Conservation (phyloP, 2,113 vertebrate genomes). For the Cephalopholis sonnerati region DNA sequence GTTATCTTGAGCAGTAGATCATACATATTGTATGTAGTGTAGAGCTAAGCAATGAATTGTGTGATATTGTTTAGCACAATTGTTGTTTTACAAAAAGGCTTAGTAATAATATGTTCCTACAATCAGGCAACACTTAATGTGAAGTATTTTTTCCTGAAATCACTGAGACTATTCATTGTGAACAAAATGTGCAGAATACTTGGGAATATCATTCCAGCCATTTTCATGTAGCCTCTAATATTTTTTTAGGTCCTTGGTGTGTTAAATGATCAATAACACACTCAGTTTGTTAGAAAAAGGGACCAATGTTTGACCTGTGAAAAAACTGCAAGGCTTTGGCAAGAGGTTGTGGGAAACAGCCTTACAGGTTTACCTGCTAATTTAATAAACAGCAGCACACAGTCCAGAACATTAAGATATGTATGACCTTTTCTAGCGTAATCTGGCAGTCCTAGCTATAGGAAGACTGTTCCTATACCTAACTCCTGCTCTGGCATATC, state of each 20-base stretch:
- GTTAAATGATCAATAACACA: constrained; percentile 15
- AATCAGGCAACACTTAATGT: not conserved
- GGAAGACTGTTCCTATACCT: not conserved
- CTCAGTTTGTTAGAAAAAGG: not conserved
- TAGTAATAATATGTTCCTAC: not conserved
- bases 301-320: not conserved
- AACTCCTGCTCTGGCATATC: constrained; percentile 19
- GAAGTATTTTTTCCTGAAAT: not conserved
- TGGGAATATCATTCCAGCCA: not conserved
- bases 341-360: constrained; percentile 18
- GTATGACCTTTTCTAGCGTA: constrained; percentile 33
- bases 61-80: not conserved
- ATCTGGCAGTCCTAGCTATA: constrained; percentile 10
- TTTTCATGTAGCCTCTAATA: not conserved
- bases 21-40: not conserved
- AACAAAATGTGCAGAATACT: not conserved
- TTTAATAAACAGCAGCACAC: constrained; percentile 43
- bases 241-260: constrained; percentile 2
- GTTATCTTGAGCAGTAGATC: not conserved
- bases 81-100: not conserved
- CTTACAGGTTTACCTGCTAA: constrained; percentile 6
- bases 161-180: not conserved
- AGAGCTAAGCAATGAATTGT: not conserved
- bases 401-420: constrained; percentile 32
- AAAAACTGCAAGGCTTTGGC: not conserved